A percentile compares a stretch with the other conserved stretches of the same genome.
These are phyloP conservation scores for Geotrypetes seraphini DNA, from an alignment of 2,797 vertebrate species.

Conservation along the genomic window DNA sequence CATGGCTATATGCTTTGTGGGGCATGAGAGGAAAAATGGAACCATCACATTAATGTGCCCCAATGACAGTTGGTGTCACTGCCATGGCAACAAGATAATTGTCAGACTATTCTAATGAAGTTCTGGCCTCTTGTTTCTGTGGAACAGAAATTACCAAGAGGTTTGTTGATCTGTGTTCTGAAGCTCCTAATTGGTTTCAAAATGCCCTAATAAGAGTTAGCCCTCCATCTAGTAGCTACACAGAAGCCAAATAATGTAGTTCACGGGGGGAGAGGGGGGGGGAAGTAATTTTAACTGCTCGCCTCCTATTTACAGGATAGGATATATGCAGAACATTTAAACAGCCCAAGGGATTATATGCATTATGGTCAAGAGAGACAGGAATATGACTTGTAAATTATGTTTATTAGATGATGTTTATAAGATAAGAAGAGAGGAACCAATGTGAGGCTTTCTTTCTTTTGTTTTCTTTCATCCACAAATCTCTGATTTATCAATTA, in stretches of 20 bases:
- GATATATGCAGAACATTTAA: constrained; percentile 16
- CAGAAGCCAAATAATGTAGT: constrained; percentile 21
- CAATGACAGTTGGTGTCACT: constrained; percentile 10
- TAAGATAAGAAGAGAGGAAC: constrained; percentile 38
- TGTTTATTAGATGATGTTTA: constrained; percentile 37
- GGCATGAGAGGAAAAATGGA: not conserved
- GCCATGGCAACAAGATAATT: constrained; percentile 21
- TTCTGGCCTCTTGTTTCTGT: constrained; percentile 13
- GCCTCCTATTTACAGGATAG: constrained; percentile 9
- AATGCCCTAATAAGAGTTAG: constrained; percentile 16
- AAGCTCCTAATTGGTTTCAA: constrained; percentile 22
- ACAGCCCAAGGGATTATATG: constrained; percentile 6
- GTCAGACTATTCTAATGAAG: constrained; percentile 17
- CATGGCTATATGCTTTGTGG: not conserved
- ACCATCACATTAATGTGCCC: not conserved
- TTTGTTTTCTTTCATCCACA: constrained; percentile 47
- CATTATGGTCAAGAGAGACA: constrained; percentile 10
- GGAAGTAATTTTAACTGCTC: constrained; percentile 22
- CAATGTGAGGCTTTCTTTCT: constrained; percentile 45
- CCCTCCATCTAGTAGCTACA: constrained; percentile 7
- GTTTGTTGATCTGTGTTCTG: constrained; percentile 19
- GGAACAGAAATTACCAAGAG: constrained; percentile 12
- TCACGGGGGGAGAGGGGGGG: not conserved
- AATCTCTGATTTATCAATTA: constrained; percentile 72
- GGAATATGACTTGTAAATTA: constrained; percentile 32